Evolutionary conservation across 2,888 invertebrate genomes (phyloP), one percentile per base, ranked within the genome.

Genomic region (Noctua comes): DNA sequence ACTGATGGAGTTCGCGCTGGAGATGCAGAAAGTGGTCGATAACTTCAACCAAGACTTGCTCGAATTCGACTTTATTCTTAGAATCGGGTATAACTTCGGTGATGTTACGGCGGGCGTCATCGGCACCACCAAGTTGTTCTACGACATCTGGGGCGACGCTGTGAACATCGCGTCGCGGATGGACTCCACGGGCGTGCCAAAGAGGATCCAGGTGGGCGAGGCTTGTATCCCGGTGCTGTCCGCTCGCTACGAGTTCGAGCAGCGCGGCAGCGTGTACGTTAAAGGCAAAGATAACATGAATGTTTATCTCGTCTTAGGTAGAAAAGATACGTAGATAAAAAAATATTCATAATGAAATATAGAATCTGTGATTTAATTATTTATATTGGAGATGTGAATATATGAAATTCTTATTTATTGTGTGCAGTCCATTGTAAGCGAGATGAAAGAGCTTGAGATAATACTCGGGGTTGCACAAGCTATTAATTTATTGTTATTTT

Each of bases 111-210:
- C 99, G 0, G 99, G 99, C 2, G 98, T 99, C 5, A 99, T 99
- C 75, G 99, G 99, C 0, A 99, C 99, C 13, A 98, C 98, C 2
- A 99, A 99, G 93, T 96, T 99, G 81, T 99, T 99, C 93, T 99
- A 99, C 91, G 99, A 99, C 94, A 99, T 99, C 90, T 99, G 99
- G 99, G 99, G 99, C 0, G 99, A 99, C 94, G 99, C 99, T 0
- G 99, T 99, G 0, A 99, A 99, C 94, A 99, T 99, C 79, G 99
- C 99, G 0, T 99, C 99, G 13, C 97, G 99, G 75, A 99, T 99
- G 99, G 99, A 99, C 94, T 99, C 99, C 0, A 99, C 99, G 0
- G 99, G 99, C 0, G 98, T 99, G 18, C 97, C 98, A 7, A 98
- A 99, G 79, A 97, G 98, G 71, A 98, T 99, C 86, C 99, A 99